phyloP scores from a whole-genome alignment of 1,140 invertebrate genomes.

The Xylocopa sonorina region DNA sequence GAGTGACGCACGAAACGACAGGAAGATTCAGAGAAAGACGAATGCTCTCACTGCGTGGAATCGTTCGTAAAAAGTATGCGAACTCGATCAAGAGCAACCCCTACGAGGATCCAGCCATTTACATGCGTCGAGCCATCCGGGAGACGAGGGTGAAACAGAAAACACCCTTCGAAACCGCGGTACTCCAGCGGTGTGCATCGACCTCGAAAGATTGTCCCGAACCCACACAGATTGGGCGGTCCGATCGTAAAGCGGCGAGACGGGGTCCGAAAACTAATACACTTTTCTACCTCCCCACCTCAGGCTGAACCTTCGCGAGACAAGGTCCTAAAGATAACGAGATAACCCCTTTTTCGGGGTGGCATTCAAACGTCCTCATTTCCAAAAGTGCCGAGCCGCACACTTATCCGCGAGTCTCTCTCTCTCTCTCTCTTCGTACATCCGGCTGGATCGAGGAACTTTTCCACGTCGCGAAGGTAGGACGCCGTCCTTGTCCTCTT shows the following conservation, averaged over 20 bases:
- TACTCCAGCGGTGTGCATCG: background rate
- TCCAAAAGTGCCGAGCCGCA: slow-evolving; percentile 56
- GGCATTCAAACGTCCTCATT: slow-evolving; percentile 72
- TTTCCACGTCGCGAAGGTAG: slow-evolving; percentile 35
- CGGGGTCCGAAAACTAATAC: slow-evolving; percentile 49
- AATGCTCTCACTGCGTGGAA: too few species aligned
- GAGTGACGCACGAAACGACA: too few species aligned
- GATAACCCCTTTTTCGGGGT: slow-evolving; percentile 68
- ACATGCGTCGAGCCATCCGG: background rate
- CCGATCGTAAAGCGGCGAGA: slow-evolving; percentile 19
- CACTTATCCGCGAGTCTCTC: background rate
- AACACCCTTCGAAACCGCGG: background rate
- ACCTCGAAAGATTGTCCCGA: background rate
- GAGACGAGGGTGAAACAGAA: background rate
- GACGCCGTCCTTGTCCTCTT: slow-evolving; percentile 5
- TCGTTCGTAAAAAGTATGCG: too few species aligned
- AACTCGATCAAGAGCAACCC: background rate
- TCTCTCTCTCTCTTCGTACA: slow-evolving; percentile 15
- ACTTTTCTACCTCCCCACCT: slow-evolving; percentile 18
- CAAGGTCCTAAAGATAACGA: slow-evolving; percentile 68
- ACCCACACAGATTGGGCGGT: slow-evolving; percentile 4
- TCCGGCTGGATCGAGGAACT: slow-evolving; percentile 40
- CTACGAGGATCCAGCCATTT: background rate
- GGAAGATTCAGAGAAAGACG: too few species aligned
- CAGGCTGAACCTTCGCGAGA: slow-evolving; percentile 19